Evolutionary conservation across 2,113 vertebrate genomes (phyloP).

Genomic region (Pachyramphus minor): DNA sequence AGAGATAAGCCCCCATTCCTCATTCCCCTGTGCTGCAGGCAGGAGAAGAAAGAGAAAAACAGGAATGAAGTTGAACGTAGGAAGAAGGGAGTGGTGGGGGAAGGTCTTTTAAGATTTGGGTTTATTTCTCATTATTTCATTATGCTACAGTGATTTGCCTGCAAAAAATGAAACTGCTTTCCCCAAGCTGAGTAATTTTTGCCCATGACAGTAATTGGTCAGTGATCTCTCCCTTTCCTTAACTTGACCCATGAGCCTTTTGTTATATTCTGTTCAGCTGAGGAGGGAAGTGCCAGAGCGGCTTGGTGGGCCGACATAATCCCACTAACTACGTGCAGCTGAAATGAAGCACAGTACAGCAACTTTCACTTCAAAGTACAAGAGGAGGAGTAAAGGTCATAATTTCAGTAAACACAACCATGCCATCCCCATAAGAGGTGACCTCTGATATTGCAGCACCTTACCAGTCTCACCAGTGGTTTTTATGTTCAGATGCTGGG

Average conservation of each 20-base stretch:
- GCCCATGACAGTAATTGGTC: not conserved
- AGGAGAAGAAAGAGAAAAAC: not conserved
- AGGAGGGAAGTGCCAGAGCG: not conserved
- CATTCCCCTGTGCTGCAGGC: accelerated
- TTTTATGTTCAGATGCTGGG: not conserved
- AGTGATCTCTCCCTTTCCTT: not conserved
- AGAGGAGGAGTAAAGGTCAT: not conserved
- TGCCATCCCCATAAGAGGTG: accelerated
- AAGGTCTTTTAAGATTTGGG: not conserved
- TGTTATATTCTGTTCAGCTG: not conserved
- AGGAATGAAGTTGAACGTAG: not conserved
- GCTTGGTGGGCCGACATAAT: not conserved
- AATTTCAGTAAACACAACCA: not conserved
- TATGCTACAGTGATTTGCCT: not conserved
- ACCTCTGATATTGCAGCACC: not conserved
- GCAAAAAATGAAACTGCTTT: not conserved
- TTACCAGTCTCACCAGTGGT: not conserved
- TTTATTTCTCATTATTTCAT: not conserved
- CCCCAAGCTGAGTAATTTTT: not conserved
- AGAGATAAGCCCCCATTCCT: not conserved
- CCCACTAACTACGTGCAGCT: not conserved
- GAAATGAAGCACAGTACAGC: not conserved
- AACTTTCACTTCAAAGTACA: not conserved
- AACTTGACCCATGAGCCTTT: not conserved
- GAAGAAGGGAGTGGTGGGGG: not conserved